Evolutionary conservation across 2,113 vertebrate genomes (phyloP), one percentile per base, ranked within the genome.

Genomic region (Atractosteus spatula): DNA sequence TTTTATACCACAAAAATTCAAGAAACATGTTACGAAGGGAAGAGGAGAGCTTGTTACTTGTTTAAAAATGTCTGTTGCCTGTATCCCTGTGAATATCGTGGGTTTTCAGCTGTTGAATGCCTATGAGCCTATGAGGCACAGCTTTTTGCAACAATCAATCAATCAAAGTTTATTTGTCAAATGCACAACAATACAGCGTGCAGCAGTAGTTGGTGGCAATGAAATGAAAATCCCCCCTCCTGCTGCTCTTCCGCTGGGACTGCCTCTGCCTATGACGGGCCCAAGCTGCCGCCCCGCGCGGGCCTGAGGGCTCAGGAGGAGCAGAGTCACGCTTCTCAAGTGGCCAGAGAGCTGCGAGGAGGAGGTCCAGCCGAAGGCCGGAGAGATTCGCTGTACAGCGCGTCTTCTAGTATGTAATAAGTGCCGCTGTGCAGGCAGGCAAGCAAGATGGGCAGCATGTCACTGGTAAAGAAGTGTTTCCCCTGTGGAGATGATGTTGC

Each of bases 391-490:
- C 17, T 65, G 10, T 3, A 7, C 29, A 41, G 29, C 3, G 3
- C 10, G 4, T 65, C 8, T 41, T 41, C n/a, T 29, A 29, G 29
- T 29, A 29, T 65, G 62, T 11, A 12, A 11, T 3, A 59, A 59
- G 47, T 51, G 59, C 17, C 8, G 55, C 2, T 14, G 10, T 57
- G 10, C 3, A 65, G 6, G 41, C 6, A 41, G 10, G 10, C 6
- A 43, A 41, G 13, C 17, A 65, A 41, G 29, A 65, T 65, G 62
- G 62, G 62, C n/a, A 68, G 16, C 66, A 73, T 73, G 65, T 59
- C 66, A 57, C 10, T 61, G 65, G 71, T 72, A 72, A 67, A 73
- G 55, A 47, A 17, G 57, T 44, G 12, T 16, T 73, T 59, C 16
- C 42, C 55, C 54, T 44, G 41, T 62, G 69, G 12, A 56, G 64